These are phyloP conservation scores for Neria commutata DNA, from an alignment of 2,888 invertebrate genomes.

Conservation along the genomic window DNA sequence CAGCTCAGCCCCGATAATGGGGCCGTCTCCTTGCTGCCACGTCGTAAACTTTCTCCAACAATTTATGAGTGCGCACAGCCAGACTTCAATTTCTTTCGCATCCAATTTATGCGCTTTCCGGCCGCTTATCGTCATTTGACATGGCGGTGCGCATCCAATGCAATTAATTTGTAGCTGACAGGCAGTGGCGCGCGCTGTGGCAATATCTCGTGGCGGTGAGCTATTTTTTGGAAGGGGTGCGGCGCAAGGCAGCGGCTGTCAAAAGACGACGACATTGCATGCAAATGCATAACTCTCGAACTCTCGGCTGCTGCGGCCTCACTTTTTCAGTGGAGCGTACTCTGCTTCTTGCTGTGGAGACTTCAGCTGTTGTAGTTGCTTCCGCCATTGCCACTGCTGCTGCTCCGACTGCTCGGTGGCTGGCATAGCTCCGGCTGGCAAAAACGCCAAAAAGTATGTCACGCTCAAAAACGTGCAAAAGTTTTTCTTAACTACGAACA, in stretches of 20 bases:
- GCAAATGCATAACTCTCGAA: constrained; percentile 1
- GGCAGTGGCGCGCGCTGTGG: background rate
- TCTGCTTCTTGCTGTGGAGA: too few species aligned
- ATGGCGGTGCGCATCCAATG: constrained; percentile 16
- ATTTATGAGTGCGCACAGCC: background rate
- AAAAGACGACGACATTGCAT: background rate
- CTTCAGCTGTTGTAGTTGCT: too few species aligned
- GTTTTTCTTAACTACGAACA: constrained; percentile 10
- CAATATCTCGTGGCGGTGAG: too few species aligned
- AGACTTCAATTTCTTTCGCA: background rate
- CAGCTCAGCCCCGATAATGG: too few species aligned
- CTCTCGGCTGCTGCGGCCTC: background rate
- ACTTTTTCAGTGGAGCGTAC: too few species aligned
- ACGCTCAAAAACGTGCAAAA: constrained; percentile 7
- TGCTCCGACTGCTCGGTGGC: background rate
- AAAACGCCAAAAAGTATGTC: constrained; percentile 15
- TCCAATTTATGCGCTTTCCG: background rate
- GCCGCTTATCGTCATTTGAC: constrained; percentile 13
- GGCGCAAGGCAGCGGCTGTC: background rate
- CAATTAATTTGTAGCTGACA: constrained; percentile 16
- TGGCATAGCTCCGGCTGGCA: background rate
- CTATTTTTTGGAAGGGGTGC: too few species aligned
- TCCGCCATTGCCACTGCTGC: too few species aligned
- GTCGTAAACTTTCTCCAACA: too few species aligned
- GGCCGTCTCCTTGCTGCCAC: too few species aligned